phyloP scores from a whole-genome alignment of 2,113 vertebrate species.

The Ceyx cyanopectus region DNA sequence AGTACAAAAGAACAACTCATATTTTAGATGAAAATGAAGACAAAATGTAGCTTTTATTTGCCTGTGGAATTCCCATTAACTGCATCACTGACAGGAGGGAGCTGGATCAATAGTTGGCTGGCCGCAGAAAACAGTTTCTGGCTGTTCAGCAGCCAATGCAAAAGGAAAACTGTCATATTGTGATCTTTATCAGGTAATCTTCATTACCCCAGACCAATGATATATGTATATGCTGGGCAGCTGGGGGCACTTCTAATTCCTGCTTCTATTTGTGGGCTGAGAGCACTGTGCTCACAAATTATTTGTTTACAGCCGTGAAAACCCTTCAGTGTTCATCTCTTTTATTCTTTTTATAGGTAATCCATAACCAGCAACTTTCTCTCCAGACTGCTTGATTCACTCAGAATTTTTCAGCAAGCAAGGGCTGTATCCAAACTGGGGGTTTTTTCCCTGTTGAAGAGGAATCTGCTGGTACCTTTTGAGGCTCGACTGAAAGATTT shows the following conservation, averaged over 20 bases:
- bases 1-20: conserved; percentile 88
- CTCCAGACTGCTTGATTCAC: conserved; percentile 69
- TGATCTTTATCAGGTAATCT: conserved; percentile 98
- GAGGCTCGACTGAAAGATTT: conserved; percentile 2
- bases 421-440: conserved; percentile 56
- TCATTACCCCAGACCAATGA: conserved; percentile 90
- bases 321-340: conserved; percentile 78
- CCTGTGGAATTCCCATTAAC: conserved; percentile 89
- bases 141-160: conserved; percentile 90
- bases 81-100: conserved; percentile 85
- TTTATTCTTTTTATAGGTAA: conserved; percentile 85
- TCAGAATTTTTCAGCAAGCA: conserved; percentile 71
- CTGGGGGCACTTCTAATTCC: conserved; percentile 84
- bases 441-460: neutral
- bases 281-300: conserved; percentile 79
- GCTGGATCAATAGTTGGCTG: conserved; percentile 89
- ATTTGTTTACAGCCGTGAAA: conserved; percentile 84
- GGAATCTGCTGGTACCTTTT: neutral
- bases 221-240: conserved; percentile 85
- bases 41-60: conserved; percentile 87
- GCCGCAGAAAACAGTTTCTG: conserved; percentile 87
- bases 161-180: conserved; percentile 98
- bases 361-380: conserved; percentile 80
- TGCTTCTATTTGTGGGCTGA: conserved; percentile 76
- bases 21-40: conserved; percentile 89